Evolutionary conservation across 2,797 vertebrate genomes (phyloP), one percentile per base, ranked within the genome.

Genomic region (Rhincodon typus): DNA sequence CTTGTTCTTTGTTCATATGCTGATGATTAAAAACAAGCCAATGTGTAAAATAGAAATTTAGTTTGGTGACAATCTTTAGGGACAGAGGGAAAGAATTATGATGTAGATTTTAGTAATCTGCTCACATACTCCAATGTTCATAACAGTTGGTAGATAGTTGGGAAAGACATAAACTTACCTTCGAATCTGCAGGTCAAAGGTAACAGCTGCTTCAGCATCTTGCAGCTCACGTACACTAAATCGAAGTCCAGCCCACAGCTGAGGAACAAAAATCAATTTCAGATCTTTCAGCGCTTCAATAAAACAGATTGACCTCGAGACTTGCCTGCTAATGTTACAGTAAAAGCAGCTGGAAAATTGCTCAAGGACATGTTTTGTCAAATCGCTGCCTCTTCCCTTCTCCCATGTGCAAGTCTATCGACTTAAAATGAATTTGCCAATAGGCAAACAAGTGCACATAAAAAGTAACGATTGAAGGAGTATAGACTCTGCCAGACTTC

Each of bases 141-240:
- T 74, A 42, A 74, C 12, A 38, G 46, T 84, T 38, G 30, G 7
- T 38, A 86, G 23, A 74, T 42, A 21, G 46, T 84, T 38, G 30
- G 17, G 23, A 86, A 95, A 62, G 23, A 42, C 53, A 3, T 1
- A n/a, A 38, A 86, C 84, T 38, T 97, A 99, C 99, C 99, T 99
- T 96, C 98, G 97, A 13, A 99, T 99, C 95, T 99, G 98, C 96
- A 99, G 96, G 96, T 99, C 98, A 95, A 99, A 99, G 97, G 98
- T 98, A 95, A 99, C 98, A 0, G 98, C 98, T 0, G 98, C 99
- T 96, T 99, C 99, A 96, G 99, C 98, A 96, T 99, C 99, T 0
- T 98, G 98, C 66, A 99, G 98, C 97, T 99, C 98, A 96, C 99
- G 98, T 0, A 99, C 99, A 0, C 98, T 99, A 97, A 99, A 99